Conservation (phyloP, 1,140 invertebrate genomes). For the Euura saliciscinereae region DNA sequence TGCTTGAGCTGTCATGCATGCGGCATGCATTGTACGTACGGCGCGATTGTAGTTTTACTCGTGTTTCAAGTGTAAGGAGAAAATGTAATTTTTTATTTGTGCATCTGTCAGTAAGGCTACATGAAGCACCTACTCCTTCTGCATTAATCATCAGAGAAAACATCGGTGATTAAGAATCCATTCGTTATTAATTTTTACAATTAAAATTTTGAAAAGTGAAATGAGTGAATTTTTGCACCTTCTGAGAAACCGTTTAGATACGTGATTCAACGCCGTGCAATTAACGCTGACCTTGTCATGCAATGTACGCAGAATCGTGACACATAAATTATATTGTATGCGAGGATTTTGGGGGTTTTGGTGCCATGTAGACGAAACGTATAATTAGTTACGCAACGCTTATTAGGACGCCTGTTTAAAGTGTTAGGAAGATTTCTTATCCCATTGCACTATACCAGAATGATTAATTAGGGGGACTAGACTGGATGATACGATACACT, state of each 20-base stretch:
- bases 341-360: too few species aligned
- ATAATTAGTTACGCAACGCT: too few species aligned
- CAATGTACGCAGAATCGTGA: too few species aligned
- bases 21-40: slow-evolving; percentile 23
- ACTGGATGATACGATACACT: too few species aligned
- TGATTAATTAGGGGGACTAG: too few species aligned
- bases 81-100: slow-evolving; percentile 27
- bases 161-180: slow-evolving; percentile 22
- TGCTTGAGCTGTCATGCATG: slow-evolving; percentile 49
- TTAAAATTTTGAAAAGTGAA: neutral
- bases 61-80: slow-evolving; percentile 28
- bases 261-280: too few species aligned
- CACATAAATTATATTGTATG: too few species aligned
- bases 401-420: too few species aligned
- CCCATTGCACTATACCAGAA: too few species aligned
- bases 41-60: slow-evolving; percentile 34
- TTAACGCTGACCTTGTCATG: too few species aligned
- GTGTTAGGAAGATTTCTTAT: too few species aligned
- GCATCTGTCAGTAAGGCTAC: neutral
- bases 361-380: too few species aligned
- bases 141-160: slow-evolving; percentile 48
- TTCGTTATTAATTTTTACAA: neutral
- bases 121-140: slow-evolving; percentile 11
- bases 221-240: neutral
- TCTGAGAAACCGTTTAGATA: neutral